These are phyloP conservation scores for Amblyornis subalaris DNA, from an alignment of 2,113 vertebrate genomes.

Conservation along the genomic window DNA sequence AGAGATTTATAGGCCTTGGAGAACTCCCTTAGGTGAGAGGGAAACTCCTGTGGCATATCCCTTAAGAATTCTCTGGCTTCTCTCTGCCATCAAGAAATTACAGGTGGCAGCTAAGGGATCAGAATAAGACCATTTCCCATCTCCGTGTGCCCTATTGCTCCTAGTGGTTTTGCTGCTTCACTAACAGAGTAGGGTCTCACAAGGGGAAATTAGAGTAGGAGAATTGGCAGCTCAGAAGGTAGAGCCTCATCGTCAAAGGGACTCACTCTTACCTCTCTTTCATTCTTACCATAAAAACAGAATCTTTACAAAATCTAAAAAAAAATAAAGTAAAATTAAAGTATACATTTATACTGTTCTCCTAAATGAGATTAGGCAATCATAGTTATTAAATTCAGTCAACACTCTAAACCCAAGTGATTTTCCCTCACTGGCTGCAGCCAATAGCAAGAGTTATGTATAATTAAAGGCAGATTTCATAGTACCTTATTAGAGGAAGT, in stretches of 20 bases:
- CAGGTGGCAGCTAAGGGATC: not conserved
- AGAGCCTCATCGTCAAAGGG: not conserved
- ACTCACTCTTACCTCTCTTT: not conserved
- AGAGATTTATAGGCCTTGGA: not conserved
- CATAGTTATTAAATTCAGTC: not conserved
- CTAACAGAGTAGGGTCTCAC: not conserved
- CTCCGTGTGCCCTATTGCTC: not conserved
- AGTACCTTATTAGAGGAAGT: not conserved
- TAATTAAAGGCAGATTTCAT: not conserved
- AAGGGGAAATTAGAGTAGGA: not conserved
- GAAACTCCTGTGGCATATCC: not conserved
- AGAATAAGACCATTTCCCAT: not conserved
- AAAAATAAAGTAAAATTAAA: not conserved
- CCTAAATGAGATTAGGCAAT: not conserved
- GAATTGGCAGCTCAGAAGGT: not conserved
- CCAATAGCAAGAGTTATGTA: not conserved
- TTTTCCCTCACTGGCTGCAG: not conserved
- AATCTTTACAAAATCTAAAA: not conserved
- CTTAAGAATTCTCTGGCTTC: not conserved
- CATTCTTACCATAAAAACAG: not conserved
- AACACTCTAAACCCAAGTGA: not conserved
- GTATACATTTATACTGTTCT: not conserved
- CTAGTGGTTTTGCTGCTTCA: not conserved
- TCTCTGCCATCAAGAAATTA: not conserved
- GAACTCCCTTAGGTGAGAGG: not conserved